Percentiles rank a stretch among this genome's conserved stretches.
Evolutionary conservation across 2,797 vertebrate species (phyloP).

Genomic region (Erithacus rubecula): DNA sequence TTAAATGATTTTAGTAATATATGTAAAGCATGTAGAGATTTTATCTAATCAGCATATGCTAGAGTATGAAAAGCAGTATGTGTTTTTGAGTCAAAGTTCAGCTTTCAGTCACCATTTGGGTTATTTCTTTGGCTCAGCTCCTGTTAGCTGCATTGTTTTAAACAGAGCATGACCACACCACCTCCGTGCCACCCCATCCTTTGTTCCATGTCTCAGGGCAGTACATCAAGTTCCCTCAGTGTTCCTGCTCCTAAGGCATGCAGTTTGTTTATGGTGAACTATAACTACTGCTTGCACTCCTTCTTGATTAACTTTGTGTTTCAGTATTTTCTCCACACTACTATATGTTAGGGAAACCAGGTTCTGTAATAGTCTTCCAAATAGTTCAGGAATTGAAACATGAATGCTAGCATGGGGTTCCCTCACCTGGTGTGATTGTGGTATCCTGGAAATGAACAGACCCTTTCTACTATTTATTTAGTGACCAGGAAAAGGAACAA

Average conservation of each 20-base stretch:
- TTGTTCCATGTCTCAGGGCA: background rate
- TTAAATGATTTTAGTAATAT: background rate
- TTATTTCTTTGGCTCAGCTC: background rate
- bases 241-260: background rate
- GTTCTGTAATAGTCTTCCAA: background rate
- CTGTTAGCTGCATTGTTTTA: background rate
- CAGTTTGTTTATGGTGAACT: background rate
- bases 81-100: background rate
- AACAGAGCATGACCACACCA: background rate
- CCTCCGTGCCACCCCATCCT: background rate
- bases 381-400: background rate
- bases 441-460: background rate
- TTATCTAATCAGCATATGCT: background rate
- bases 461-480: background rate
- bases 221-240: background rate
- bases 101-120: background rate
- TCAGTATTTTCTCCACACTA: background rate
- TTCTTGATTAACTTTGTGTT: background rate
- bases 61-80: background rate
- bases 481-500: background rate
- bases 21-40: background rate
- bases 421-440: background rate
- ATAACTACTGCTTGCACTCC: background rate
- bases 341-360: background rate
- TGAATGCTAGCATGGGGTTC: background rate